Conservation (phyloP, 2,113 vertebrate genomes). For the Helogale parvula region DNA sequence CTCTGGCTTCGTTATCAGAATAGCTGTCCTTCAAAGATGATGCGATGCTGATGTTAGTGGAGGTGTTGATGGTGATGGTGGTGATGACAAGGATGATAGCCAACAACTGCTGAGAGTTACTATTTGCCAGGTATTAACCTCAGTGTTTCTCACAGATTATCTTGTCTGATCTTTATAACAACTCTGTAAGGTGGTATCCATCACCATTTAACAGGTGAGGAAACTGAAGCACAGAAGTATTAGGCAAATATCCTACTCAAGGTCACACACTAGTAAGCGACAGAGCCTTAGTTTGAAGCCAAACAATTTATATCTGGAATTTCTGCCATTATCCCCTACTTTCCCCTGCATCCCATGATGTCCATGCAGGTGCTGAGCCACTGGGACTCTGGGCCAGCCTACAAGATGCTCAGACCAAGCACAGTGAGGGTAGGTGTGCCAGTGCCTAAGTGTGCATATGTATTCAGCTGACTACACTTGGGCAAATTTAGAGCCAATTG, state of each 20-base stretch:
- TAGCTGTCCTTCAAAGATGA: background rate
- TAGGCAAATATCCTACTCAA: background rate
- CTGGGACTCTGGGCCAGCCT: background rate
- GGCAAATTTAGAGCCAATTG: slow-evolving; percentile 57
- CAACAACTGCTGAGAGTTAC: background rate
- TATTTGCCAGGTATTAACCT: background rate
- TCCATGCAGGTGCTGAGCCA: background rate
- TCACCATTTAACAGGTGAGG: background rate
- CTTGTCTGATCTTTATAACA: background rate
- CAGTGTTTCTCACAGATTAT: background rate
- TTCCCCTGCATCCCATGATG: background rate
- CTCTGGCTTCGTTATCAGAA: background rate
- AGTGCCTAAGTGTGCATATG: background rate
- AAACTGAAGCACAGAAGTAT: background rate
- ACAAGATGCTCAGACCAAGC: background rate
- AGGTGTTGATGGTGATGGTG: background rate
- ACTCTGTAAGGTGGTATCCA: background rate
- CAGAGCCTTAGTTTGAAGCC: background rate
- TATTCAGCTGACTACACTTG: slow-evolving; percentile 37
- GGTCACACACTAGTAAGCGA: background rate
- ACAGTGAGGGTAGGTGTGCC: background rate
- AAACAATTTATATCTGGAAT: background rate
- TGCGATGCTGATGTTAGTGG: background rate
- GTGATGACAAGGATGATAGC: background rate
- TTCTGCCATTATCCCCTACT: background rate